Percentiles rank a stretch among this genome's conserved stretches.
phyloP scores from a whole-genome alignment of 2,888 invertebrate genomes.

The Cheilosia scutellata region DNA sequence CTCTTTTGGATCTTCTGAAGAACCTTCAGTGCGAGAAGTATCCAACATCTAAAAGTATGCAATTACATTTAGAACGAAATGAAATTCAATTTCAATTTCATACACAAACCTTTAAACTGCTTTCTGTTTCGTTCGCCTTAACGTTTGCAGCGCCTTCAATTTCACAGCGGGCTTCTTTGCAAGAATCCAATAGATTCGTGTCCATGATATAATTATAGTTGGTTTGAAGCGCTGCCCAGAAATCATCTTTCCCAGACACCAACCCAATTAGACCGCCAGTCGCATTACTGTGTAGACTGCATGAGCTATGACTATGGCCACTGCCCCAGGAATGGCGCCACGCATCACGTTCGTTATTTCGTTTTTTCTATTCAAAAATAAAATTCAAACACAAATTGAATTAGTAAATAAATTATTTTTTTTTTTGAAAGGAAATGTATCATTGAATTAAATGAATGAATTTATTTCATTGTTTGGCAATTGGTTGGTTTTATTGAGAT shows the following conservation, averaged over 20 bases:
- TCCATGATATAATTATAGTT: constrained; percentile 98
- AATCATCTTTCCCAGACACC: constrained; percentile 89
- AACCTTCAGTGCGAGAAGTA: constrained; percentile 80
- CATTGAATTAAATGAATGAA: too few relatives aligned
- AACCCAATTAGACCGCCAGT: constrained; percentile 81
- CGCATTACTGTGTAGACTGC: constrained; percentile 84
- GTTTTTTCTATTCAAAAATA: constrained; percentile 77
- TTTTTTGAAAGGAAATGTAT: neutral
- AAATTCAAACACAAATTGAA: neutral
- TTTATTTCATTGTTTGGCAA: too few relatives aligned
- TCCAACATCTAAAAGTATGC: constrained; percentile 80
- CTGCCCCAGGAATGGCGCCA: constrained; percentile 92
- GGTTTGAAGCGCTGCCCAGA: constrained; percentile 95
- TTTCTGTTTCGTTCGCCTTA: constrained; percentile 78
- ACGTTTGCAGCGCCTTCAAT: constrained; percentile 81
- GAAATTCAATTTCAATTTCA: constrained; percentile 7
- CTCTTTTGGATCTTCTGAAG: constrained; percentile 84
- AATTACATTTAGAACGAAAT: constrained; percentile 43
- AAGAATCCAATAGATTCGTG: constrained; percentile 95
- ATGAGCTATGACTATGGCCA: constrained; percentile 88
- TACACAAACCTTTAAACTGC: constrained; percentile 80
- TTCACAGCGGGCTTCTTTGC: constrained; percentile 87
- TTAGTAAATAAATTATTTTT: neutral
- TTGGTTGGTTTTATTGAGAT: too few relatives aligned
- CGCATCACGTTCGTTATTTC: constrained; percentile 88